phyloP scores from a whole-genome alignment of 2,113 vertebrate species.

The Lutjanus erythropterus region DNA sequence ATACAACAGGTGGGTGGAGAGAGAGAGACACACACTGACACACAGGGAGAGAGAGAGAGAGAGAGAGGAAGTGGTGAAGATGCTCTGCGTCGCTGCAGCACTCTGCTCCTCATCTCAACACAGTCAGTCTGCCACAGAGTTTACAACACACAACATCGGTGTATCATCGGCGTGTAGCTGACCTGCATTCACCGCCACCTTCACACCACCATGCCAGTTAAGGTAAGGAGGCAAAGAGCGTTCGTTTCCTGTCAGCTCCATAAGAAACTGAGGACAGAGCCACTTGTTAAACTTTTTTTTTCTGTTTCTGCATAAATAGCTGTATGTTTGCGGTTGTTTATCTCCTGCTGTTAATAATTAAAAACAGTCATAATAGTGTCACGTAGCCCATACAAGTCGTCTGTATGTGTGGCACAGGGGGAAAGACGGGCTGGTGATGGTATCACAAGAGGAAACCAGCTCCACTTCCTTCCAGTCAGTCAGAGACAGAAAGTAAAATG shows the following conservation, averaged over 20 bases:
- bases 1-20: slow-evolving; percentile 60
- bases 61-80: slow-evolving; percentile 69
- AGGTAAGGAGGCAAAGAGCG: slow-evolving; percentile 53
- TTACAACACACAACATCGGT: slow-evolving; percentile 1
- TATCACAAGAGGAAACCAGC: slow-evolving; percentile 64
- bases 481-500: slow-evolving; percentile 38
- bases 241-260: neutral
- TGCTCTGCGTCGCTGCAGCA: slow-evolving; percentile 45
- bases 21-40: slow-evolving; percentile 39
- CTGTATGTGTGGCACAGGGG: slow-evolving; percentile 5
- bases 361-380: neutral
- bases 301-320: too few relatives aligned
- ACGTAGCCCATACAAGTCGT: neutral
- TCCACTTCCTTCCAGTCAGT: slow-evolving; percentile 49
- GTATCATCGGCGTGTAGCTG: neutral
- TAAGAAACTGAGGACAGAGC: too few relatives aligned
- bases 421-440: slow-evolving; percentile 23
- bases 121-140: slow-evolving; percentile 8
- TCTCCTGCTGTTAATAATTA: neutral
- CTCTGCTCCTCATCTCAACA: slow-evolving; percentile 35
- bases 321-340: neutral
- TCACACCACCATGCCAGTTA: neutral
- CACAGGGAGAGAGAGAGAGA: slow-evolving; percentile 5
- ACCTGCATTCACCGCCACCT: neutral
- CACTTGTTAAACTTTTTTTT: neutral